Base-by-base conservation (phyloP, 2,113 vertebrate species). In the Gopherus flavomarginatus region DNA sequence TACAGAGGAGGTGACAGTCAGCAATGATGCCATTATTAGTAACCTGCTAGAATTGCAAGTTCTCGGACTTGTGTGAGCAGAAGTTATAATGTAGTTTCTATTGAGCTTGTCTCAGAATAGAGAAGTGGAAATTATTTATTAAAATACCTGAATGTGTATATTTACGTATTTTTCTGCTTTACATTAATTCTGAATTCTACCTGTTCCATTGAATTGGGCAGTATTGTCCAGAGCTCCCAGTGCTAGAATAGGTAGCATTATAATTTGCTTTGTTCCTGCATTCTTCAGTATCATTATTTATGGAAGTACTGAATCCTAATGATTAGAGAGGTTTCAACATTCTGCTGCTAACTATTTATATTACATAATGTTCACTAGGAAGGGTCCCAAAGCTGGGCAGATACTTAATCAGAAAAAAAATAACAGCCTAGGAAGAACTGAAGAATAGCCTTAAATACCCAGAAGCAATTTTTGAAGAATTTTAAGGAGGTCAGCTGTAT, bases 401-500 rank as follows among this genome's bases (percentile, higher is more conserved):
- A 21, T 31, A 27, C 14, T 11, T 77, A 44, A 57, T 62, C 38
- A 44, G n/a, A 59, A 42, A 29, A 29, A 11, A 49, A 50, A 79
- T 13, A 44, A 35, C 49, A 17, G 31, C 50, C 50, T 54, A 42
- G 14, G n/a, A 69, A 75, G 49, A 17, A 29, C 8, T 59, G 42
- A 83, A 85, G 29, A 85, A 65, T 31, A 84, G 26, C 38, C 65
- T 69, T 59, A 80, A 96, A 90, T 81, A 92, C 2, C 2, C 31
- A 77, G 81, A 87, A 85, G 69, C 11, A 83, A n/a, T 62, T 94
- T 86, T 83, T 50, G n/a, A 38, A 83, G 52, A 8, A 44, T 52
- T 38, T 75, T 53, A 93, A 91, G 92, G 85, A 95, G 94, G 88
- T 93, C 78, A 81, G 89, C 85, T 59, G 81, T 56, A 3, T 56